Percentiles rank a stretch among this genome's conserved stretches.
Conservation (phyloP, 2,888 invertebrate genomes). For the Bugulina stolonifera region DNA sequence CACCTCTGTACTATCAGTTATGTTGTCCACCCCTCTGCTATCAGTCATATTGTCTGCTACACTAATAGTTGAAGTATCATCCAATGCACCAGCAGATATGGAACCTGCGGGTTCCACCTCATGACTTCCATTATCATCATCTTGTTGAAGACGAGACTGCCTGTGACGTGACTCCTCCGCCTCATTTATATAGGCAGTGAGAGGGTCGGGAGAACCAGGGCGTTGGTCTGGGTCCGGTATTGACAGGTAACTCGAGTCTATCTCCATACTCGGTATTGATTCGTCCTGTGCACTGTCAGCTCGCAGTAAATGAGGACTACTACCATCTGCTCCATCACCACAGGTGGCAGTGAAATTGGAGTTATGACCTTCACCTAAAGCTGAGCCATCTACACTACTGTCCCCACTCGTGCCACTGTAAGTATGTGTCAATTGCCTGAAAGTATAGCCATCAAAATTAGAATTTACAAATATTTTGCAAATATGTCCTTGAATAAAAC, state of each 20-base stretch:
- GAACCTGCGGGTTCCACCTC: neutral
- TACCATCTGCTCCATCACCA: too few species aligned
- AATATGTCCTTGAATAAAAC: too few species aligned
- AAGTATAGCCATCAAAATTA: too few species aligned
- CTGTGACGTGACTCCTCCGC: neutral
- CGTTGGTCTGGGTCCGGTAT: neutral
- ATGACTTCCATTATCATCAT: too few species aligned
- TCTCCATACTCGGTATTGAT: too few species aligned
- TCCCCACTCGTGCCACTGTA: conserved; percentile 7
- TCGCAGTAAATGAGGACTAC: too few species aligned
- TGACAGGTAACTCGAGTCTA: neutral
- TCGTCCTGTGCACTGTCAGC: neutral
- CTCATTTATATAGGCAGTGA: neutral
- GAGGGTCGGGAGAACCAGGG: neutral
- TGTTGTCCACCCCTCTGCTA: neutral
- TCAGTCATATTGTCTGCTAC: neutral
- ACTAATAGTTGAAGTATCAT: neutral
- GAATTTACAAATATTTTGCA: too few species aligned
- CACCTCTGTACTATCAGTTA: neutral
- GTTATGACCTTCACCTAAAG: too few species aligned
- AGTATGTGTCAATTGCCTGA: neutral
- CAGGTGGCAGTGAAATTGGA: too few species aligned
- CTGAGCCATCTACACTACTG: conserved; percentile 1
- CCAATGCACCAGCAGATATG: neutral
- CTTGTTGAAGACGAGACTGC: neutral